These are phyloP conservation scores for Atta colombica DNA, from an alignment of 1,140 invertebrate species.

Conservation along the genomic window DNA sequence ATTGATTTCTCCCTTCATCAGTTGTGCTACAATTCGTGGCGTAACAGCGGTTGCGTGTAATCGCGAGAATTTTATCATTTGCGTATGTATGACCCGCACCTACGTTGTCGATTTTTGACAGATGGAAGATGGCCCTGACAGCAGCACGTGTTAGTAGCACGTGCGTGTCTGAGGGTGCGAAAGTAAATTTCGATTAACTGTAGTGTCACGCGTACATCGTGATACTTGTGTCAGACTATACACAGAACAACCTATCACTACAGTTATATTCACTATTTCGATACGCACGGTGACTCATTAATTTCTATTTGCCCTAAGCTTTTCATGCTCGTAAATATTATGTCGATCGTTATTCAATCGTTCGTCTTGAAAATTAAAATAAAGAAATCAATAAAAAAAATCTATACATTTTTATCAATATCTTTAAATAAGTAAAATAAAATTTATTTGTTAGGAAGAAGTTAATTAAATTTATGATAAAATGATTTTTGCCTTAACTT, in stretches of 20 bases:
- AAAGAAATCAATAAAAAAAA: too few species aligned
- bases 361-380: neutral
- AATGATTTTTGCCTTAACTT: neutral
- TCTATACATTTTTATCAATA: too few species aligned
- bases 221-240: slow-evolving; percentile 55
- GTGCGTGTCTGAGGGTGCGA: slow-evolving; percentile 70
- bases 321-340: slow-evolving; percentile 7
- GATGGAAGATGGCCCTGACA: slow-evolving; percentile 73
- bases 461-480: neutral
- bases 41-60: slow-evolving; percentile 49
- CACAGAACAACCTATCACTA: slow-evolving; percentile 65
- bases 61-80: slow-evolving; percentile 54
- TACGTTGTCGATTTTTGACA: slow-evolving; percentile 75
- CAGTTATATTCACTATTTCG: slow-evolving; percentile 56
- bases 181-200: slow-evolving; percentile 77
- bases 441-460: neutral
- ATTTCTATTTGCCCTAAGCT: slow-evolving; percentile 47
- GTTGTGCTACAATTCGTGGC: slow-evolving; percentile 38
- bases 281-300: slow-evolving; percentile 53
- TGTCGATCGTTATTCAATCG: neutral
- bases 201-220: slow-evolving; percentile 71
- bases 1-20: slow-evolving; percentile 32
- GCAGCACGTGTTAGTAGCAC: slow-evolving; percentile 68
- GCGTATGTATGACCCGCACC: slow-evolving; percentile 73
- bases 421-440: too few species aligned